Conservation (phyloP, 2,888 invertebrate genomes). For the Xanthia icteritia region DNA sequence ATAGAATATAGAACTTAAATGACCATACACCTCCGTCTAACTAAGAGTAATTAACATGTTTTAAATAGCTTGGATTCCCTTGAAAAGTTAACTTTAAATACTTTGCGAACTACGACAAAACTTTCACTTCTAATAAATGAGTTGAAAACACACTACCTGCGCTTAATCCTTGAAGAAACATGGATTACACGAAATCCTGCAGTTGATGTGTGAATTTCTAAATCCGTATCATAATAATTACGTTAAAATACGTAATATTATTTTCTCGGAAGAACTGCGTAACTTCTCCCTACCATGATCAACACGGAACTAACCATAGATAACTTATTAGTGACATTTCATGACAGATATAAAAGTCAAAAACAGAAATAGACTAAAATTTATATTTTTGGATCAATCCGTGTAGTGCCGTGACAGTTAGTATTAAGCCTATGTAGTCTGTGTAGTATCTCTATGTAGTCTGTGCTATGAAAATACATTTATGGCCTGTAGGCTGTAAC, state of each 20-base stretch:
- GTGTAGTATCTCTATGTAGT: too few relatives aligned
- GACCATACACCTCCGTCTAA: conserved; percentile 9
- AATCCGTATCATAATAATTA: conserved; percentile 77
- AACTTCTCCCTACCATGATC: conserved; percentile 75
- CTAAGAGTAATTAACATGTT: conserved; percentile 16
- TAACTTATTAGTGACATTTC: neutral
- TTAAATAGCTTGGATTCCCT: conserved; percentile 38
- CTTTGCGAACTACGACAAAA: conserved; percentile 58
- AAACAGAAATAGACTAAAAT: conserved; percentile 8
- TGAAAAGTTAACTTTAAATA: conserved; percentile 47
- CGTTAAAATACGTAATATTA: conserved; percentile 74
- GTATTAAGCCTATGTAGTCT: too few relatives aligned
- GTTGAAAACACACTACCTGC: conserved; percentile 75
- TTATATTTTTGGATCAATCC: neutral
- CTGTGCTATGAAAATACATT: too few relatives aligned
- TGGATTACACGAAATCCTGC: conserved; percentile 76
- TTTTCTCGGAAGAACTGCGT: conserved; percentile 71
- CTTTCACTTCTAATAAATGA: conserved; percentile 80
- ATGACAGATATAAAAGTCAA: neutral
- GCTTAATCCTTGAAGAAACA: conserved; percentile 68
- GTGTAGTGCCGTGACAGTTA: neutral
- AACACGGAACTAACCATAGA: conserved; percentile 74
- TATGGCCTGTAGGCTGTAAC: too few relatives aligned
- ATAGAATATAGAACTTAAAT: conserved; percentile 21
- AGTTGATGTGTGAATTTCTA: conserved; percentile 70